Percentiles rank a stretch among this genome's conserved stretches.
Evolutionary conservation across 2,888 invertebrate species (phyloP).

Genomic region (Aphrophora alni): DNA sequence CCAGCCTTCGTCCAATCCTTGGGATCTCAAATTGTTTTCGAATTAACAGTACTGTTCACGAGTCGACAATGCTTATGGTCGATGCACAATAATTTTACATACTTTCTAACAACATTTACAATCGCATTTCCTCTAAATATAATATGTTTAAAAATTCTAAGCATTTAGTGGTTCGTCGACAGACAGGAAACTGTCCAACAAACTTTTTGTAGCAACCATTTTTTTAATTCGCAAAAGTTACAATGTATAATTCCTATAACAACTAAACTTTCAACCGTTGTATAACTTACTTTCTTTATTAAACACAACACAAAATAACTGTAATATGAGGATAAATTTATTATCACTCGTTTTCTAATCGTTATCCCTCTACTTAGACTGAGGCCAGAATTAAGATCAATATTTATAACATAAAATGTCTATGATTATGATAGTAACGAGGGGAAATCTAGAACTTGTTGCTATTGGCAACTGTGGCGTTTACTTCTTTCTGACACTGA

Average conservation of each 20-base stretch:
- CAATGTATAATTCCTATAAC: too few species aligned
- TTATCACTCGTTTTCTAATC: neutral
- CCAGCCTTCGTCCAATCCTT: neutral
- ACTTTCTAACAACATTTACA: too few species aligned
- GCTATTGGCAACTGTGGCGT: neutral
- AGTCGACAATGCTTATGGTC: neutral
- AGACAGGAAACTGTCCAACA: too few species aligned
- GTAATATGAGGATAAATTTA: neutral
- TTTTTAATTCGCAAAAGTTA: too few species aligned
- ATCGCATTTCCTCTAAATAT: too few species aligned
- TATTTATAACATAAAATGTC: neutral
- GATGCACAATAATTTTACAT: too few species aligned
- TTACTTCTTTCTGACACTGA: neutral
- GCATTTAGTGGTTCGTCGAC: too few species aligned
- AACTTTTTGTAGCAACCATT: too few species aligned
- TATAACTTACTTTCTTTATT: neutral
- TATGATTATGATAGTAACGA: neutral
- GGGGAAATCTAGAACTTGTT: neutral
- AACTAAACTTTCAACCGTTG: neutral
- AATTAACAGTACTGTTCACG: neutral
- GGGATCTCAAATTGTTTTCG: neutral
- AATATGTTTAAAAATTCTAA: too few species aligned
- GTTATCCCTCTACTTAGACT: neutral
- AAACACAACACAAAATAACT: neutral
- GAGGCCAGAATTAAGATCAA: neutral